Conservation (phyloP, 2,888 invertebrate genomes). For the Bembecia ichneumoniformis region DNA sequence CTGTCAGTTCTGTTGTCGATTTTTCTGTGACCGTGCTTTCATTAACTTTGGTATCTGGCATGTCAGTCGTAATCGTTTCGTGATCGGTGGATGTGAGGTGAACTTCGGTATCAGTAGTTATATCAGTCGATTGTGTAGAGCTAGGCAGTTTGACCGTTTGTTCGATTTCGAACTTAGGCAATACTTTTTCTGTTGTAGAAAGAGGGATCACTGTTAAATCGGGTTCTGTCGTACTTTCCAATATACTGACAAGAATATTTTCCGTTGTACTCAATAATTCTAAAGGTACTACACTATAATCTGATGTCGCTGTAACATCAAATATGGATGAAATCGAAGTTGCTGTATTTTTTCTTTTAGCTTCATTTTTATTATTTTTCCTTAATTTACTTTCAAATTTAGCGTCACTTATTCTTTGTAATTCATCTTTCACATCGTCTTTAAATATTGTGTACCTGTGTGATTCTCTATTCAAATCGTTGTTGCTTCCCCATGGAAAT, state of each 20-base stretch:
- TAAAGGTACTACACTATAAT: slow-evolving; percentile 52
- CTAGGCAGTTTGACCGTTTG: slow-evolving; percentile 40
- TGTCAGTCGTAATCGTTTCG: slow-evolving; percentile 10
- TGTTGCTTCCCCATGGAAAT: slow-evolving; percentile 34
- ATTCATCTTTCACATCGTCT: slow-evolving; percentile 16
- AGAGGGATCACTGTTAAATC: slow-evolving; percentile 59
- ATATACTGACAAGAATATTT: slow-evolving; percentile 30
- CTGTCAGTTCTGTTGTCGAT: slow-evolving; percentile 3
- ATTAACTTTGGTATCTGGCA: slow-evolving; percentile 12
- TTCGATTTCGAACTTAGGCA: slow-evolving; percentile 30
- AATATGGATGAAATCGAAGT: slow-evolving; percentile 4
- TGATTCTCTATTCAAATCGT: slow-evolving; percentile 40
- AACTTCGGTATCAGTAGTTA: slow-evolving; percentile 18
- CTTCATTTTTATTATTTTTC: slow-evolving; percentile 12
- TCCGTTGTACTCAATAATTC: slow-evolving; percentile 58
- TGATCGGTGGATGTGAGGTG: slow-evolving; percentile 6
- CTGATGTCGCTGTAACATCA: slow-evolving; percentile 11
- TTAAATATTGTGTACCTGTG: slow-evolving; percentile 48
- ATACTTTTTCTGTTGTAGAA: slow-evolving; percentile 32
- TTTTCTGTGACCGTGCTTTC: slow-evolving; percentile 16
- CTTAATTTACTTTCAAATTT: slow-evolving; percentile 2
- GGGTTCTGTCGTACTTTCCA: slow-evolving; percentile 45
- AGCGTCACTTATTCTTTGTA: slow-evolving; percentile 8
- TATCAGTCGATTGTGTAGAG: slow-evolving; percentile 29
- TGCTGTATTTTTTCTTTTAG: slow-evolving; percentile 11